Percentiles rank a stretch among this genome's conserved stretches.
Conservation (phyloP, 2,797 vertebrate species). For the Amazona ochrocephala region DNA sequence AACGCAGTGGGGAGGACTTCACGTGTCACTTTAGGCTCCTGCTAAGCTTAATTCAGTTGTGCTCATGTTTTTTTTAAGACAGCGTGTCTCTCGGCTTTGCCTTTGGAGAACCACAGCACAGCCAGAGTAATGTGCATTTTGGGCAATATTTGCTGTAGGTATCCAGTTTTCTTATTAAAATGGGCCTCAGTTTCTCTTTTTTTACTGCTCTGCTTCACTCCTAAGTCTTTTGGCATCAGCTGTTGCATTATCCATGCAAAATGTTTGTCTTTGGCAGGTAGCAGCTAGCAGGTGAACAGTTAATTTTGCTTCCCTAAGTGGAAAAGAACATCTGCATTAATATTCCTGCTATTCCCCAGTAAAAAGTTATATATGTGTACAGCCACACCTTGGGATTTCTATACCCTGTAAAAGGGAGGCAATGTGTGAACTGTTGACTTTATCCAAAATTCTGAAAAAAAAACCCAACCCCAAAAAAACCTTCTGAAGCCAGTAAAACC, state of each 20-base stretch:
- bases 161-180: not conserved
- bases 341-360: not conserved
- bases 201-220: not conserved
- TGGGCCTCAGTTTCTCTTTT: not conserved
- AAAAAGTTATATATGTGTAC: not conserved
- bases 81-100: not conserved
- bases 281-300: not conserved
- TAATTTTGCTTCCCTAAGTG: conserved; percentile 2
- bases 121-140: not conserved
- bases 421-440: not conserved
- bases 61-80: not conserved
- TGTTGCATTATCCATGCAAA: not conserved
- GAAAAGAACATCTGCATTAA: conserved; percentile 41
- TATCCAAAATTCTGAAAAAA: not conserved
- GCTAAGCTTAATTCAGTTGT: not conserved
- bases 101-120: not conserved
- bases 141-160: not conserved
- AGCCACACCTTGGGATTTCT: not conserved
- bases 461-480: not conserved
- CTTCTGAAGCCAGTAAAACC: not conserved
- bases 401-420: not conserved
- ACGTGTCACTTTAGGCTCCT: not conserved
- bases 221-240: not conserved
- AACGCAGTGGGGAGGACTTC: not conserved
- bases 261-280: not conserved